Evolutionary conservation across 1,140 invertebrate species (phyloP).

Genomic region (Cydia splendana): DNA sequence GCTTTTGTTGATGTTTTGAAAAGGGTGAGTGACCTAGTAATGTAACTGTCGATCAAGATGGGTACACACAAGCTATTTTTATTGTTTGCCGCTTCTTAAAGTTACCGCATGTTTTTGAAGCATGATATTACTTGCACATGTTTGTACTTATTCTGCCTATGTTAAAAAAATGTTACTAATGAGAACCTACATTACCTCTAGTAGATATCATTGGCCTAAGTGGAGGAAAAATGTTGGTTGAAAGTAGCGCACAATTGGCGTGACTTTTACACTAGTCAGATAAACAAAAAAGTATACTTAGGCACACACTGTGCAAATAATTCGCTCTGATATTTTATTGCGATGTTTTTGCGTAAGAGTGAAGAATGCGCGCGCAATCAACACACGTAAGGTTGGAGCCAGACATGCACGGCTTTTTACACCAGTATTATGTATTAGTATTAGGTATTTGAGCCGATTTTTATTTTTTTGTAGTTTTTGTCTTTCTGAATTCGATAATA

Average conservation of each 20-base stretch:
- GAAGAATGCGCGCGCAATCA: slow-evolving; percentile 17
- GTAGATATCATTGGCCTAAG: no score
- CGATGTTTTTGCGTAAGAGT: slow-evolving; percentile 1
- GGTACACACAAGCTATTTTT: background rate
- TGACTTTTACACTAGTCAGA: no score
- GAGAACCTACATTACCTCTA: no score
- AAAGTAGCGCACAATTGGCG: no score
- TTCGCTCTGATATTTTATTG: background rate
- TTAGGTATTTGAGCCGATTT: background rate
- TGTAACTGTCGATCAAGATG: slow-evolving; percentile 26
- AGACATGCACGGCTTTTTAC: background rate
- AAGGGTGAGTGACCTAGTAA: slow-evolving; percentile 8
- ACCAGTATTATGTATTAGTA: no score
- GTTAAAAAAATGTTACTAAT: no score
- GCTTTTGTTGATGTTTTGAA: slow-evolving; percentile 5
- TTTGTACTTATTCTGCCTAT: background rate
- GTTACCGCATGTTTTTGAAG: background rate
- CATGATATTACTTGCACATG: no score
- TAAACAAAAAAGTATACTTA: background rate
- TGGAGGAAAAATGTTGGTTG: no score
- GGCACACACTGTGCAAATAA: background rate
- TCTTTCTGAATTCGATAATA: no score
- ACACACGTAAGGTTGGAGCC: background rate
- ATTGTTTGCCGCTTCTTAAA: slow-evolving; percentile 1
- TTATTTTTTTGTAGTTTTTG: no score